Evolutionary conservation across 2,888 invertebrate genomes (phyloP), one percentile per base, ranked within the genome.

Genomic region (Drosophila emarginata): DNA sequence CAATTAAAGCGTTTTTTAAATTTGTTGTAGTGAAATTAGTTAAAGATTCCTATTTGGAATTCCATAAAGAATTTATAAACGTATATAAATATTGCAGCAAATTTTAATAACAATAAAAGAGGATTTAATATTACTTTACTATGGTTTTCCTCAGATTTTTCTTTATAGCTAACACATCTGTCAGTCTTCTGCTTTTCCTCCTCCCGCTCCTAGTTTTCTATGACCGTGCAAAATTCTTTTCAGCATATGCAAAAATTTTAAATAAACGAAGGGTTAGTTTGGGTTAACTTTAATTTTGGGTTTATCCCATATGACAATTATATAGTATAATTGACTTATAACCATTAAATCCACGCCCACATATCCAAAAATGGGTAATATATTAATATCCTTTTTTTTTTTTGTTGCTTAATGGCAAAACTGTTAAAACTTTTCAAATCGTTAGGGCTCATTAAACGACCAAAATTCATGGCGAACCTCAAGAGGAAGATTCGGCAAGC

Each of bases 361-460:
- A 45, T 45, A 21, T 45, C 18, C 18, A 21, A 45, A 45, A 21
- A 45, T 45, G 45, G 2, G 0, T 45, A 26, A 53, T 53, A 53
- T 15, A 28, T 26, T 9, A 53, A 53, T 18, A 32, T 14, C 3
- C 53, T 15, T 45, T 45, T 18, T 15, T 11, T 45, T 18, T 45
- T 18, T 21, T 52, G 32, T 23, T 62, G 4, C 15, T 28, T 45
- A 21, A 15, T 53, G 14, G 52, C 15, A 72, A 76, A 67, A 70
- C 68, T 76, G 61, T 76, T 76, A 72, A 72, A 52, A 50, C 51
- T 65, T 64, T 69, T 68, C 67, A 64, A 69, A 77, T 67, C 75
- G 82, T 72, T 76, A 77, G 83, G 83, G 76, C 78, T 88, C 89
- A 89, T 89, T 89, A 76, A 78, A 67, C 73, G 75, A 67, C 62